Percentiles rank a stretch among this genome's conserved stretches.
phyloP scores from a whole-genome alignment of 2,888 invertebrate genomes.

The Callyntrura sp. region DNA sequence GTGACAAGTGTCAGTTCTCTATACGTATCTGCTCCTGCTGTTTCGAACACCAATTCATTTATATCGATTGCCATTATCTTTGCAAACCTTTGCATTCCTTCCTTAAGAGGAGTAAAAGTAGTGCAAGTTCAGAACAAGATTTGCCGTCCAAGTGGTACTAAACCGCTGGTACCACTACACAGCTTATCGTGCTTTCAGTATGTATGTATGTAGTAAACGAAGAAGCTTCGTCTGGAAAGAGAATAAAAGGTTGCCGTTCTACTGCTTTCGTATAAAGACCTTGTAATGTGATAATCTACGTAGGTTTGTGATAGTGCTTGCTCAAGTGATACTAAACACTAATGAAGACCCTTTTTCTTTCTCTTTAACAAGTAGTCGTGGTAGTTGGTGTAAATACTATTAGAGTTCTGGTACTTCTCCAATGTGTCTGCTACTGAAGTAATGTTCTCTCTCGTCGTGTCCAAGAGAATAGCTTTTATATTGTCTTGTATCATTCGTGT shows the following conservation, averaged over 20 bases:
- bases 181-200: background rate
- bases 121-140: background rate
- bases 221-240: background rate
- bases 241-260: background rate
- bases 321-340: background rate
- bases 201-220: background rate
- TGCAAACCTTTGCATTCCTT: background rate
- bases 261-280: background rate
- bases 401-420: background rate
- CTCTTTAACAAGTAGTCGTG: background rate
- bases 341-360: background rate
- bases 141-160: background rate
- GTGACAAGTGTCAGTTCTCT: slow-evolving; percentile 10
- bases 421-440: background rate
- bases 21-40: background rate
- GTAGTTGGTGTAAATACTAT: background rate
- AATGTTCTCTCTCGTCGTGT: background rate
- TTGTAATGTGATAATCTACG: slow-evolving; percentile 20
- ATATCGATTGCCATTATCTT: slow-evolving; percentile 58
- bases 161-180: no score
- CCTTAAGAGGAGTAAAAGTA: background rate
- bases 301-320: background rate
- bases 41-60: background rate
- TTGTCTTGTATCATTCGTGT: background rate
- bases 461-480: background rate